Conservation (phyloP, 2,113 vertebrate species). For the Alouatta palliata region DNA sequence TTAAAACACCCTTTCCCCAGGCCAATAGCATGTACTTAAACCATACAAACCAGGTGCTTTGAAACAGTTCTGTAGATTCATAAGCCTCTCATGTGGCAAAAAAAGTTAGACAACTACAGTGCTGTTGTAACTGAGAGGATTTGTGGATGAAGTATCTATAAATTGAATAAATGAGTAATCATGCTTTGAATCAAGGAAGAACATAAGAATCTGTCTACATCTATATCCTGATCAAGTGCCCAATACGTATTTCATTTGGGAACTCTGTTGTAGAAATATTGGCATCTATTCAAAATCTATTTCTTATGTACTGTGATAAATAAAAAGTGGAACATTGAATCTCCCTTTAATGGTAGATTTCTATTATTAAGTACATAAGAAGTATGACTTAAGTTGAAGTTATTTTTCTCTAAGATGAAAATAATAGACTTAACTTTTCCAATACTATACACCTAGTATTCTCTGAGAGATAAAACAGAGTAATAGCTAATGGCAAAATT, state of each 20-base stretch:
- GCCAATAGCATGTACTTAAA: not conserved
- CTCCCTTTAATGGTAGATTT: not conserved
- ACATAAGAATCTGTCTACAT: not conserved
- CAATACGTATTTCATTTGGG: not conserved
- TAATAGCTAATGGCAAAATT: not conserved
- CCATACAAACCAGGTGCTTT: rapidly evolving
- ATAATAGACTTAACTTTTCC: not conserved
- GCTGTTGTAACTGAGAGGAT: not conserved
- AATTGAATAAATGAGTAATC: not conserved
- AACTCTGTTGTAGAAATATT: not conserved
- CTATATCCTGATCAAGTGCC: not conserved
- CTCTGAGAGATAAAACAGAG: not conserved
- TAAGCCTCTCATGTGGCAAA: not conserved
- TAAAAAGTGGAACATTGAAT: not conserved
- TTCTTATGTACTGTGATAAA: not conserved
- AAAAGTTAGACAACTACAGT: not conserved
- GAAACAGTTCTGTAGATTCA: not conserved
- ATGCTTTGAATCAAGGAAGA: not conserved
- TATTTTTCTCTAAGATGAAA: not conserved
- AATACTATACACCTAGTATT: not conserved
- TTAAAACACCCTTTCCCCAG: not conserved
- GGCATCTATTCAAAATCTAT: not conserved
- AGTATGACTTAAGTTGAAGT: not conserved
- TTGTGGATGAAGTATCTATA: not conserved
- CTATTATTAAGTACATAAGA: not conserved